phyloP scores from a whole-genome alignment of 1,140 invertebrate species.

The Neotoxoptera formosana region DNA sequence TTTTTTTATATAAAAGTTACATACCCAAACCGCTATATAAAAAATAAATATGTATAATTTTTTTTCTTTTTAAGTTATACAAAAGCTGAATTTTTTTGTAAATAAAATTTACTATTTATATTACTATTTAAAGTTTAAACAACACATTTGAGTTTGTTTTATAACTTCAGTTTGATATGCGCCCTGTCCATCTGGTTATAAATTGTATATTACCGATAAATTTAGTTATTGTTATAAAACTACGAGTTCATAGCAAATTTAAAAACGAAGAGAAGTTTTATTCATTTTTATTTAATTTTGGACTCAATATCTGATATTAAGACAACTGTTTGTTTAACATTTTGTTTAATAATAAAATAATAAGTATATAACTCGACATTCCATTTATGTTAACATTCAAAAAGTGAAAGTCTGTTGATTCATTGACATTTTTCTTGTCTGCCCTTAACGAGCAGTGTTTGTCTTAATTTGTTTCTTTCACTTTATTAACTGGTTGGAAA shows the following conservation, averaged over 20 bases:
- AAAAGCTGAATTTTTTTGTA: constrained; percentile 57
- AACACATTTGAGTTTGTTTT: constrained; percentile 43
- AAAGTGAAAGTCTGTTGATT: neutral
- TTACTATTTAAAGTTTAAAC: constrained; percentile 56
- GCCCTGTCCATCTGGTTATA: neutral
- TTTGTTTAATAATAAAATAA: neutral
- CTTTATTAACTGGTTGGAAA: neutral
- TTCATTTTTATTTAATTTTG: neutral
- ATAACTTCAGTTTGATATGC: constrained; percentile 19
- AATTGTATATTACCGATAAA: constrained; percentile 16
- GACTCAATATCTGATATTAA: neutral
- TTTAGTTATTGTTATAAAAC: constrained; percentile 14
- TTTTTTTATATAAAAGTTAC: constrained; percentile 52
- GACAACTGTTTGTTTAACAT: neutral
- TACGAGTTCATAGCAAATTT: neutral
- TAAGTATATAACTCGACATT: constrained; percentile 16
- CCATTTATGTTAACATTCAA: neutral
- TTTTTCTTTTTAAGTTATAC: constrained; percentile 56
- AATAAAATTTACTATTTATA: constrained; percentile 58
- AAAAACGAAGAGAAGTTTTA: neutral
- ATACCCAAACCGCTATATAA: constrained; percentile 50
- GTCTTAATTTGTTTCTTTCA: neutral
- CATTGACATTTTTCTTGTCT: neutral
- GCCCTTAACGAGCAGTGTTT: neutral
- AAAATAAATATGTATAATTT: constrained; percentile 54